Conservation (phyloP, 2,888 invertebrate genomes). For the Protodeltote pygarga region DNA sequence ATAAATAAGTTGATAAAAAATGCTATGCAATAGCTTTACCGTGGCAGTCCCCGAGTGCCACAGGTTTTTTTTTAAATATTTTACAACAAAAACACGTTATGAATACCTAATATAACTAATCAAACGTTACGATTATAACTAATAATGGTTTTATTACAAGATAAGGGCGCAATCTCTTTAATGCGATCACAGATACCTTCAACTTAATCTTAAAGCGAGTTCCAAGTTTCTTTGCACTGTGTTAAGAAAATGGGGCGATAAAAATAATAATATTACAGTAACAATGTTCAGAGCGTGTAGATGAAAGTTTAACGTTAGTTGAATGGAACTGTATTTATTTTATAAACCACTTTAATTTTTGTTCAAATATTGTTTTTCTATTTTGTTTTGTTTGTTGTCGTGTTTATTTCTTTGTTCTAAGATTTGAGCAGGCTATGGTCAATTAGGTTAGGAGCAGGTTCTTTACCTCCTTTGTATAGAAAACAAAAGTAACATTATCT, state of each 20-base stretch:
- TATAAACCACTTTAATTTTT: neutral
- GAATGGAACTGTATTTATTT: conserved; percentile 9
- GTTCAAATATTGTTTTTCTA: no score
- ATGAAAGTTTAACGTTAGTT: conserved; percentile 33
- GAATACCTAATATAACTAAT: conserved; percentile 12
- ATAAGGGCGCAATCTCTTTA: conserved; percentile 29
- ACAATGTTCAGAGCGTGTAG: conserved; percentile 26
- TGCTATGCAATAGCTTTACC: no score
- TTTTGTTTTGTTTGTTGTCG: no score
- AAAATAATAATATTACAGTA: conserved; percentile 38
- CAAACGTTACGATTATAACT: conserved; percentile 23
- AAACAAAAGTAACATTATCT: no score
- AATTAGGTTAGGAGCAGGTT: no score
- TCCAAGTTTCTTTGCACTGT: conserved; percentile 35
- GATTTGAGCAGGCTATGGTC: no score
- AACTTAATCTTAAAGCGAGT: conserved; percentile 35
- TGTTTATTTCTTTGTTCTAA: no score
- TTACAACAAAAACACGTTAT: conserved; percentile 28
- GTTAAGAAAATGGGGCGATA: conserved; percentile 36
- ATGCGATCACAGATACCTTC: conserved; percentile 18
- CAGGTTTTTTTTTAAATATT: no score
- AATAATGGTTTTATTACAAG: conserved; percentile 40
- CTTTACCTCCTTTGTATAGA: no score
- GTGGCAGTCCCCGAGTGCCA: no score
- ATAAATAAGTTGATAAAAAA: no score